Evolutionary conservation across 2,888 invertebrate genomes (phyloP).

Genomic region (Melanchra persicariae): DNA sequence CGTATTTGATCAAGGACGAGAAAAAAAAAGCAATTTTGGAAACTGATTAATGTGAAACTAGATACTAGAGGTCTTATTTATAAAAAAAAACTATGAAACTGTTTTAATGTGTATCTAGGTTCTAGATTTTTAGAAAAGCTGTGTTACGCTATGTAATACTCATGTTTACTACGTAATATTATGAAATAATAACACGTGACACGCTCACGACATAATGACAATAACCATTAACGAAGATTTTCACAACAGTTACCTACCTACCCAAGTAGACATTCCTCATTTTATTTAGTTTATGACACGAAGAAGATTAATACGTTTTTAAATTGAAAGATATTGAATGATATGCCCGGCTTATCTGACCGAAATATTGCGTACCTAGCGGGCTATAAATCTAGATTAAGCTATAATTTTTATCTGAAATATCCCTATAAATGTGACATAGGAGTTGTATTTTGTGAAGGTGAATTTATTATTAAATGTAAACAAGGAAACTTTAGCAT

Average conservation of each 20-base stretch:
- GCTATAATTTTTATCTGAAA: slow-evolving; percentile 46
- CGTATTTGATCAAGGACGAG: too few relatives aligned
- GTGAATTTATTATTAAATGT: slow-evolving; percentile 8
- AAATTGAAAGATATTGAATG: slow-evolving; percentile 37
- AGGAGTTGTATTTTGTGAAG: slow-evolving; percentile 18
- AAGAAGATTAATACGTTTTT: slow-evolving; percentile 42
- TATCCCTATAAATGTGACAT: slow-evolving; percentile 44
- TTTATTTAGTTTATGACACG: slow-evolving; percentile 28
- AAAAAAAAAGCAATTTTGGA: too few relatives aligned
- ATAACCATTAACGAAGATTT: slow-evolving; percentile 7
- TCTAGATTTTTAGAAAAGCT: too few relatives aligned
- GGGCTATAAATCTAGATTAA: slow-evolving; percentile 51
- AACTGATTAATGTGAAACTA: too few relatives aligned
- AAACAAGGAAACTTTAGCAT: neutral
- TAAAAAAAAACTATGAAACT: too few relatives aligned
- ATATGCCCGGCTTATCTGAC: slow-evolving; percentile 29
- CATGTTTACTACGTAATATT: neutral
- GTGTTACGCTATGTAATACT: too few relatives aligned
- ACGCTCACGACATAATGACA: slow-evolving; percentile 16
- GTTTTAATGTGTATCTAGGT: too few relatives aligned
- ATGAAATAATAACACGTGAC: slow-evolving; percentile 16
- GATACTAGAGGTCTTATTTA: too few relatives aligned
- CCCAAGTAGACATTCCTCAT: neutral
- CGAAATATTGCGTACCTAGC: slow-evolving; percentile 40
- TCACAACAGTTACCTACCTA: neutral